Conservation (phyloP, 2,113 vertebrate species). For the Hipposideros armiger region DNA sequence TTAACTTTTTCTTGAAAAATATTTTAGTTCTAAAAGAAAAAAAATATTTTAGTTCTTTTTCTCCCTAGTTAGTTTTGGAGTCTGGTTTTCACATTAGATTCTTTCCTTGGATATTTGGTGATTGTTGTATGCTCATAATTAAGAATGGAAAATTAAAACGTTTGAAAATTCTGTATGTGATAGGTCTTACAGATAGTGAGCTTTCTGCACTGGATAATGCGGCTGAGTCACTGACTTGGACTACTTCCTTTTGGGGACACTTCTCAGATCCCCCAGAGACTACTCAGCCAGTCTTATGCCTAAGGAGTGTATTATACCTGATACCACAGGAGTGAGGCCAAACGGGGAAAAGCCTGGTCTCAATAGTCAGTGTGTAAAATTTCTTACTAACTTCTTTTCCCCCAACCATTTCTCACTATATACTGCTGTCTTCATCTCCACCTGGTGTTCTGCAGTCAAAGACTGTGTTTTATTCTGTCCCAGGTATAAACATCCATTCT, state of each 20-base stretch:
- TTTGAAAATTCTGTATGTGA: background rate
- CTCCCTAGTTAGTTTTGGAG: background rate
- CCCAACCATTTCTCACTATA: background rate
- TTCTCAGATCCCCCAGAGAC: background rate
- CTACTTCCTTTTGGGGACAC: background rate
- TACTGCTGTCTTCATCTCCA: background rate
- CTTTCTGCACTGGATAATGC: background rate
- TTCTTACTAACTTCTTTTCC: background rate
- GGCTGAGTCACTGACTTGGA: background rate
- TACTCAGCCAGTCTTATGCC: conserved; percentile 20
- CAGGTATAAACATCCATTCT: background rate
- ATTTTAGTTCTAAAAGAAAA: background rate
- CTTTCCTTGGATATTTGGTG: background rate
- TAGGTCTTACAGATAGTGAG: background rate
- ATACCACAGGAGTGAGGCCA: background rate
- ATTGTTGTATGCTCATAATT: background rate
- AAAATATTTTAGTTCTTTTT: background rate
- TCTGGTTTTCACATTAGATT: conserved; percentile 12
- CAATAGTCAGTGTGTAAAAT: background rate
- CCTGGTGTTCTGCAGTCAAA: background rate
- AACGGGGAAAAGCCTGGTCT: background rate
- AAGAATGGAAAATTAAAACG: background rate
- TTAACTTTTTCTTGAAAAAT: background rate
- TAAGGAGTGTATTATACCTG: background rate
- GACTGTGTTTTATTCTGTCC: background rate